Evolutionary conservation across 2,888 invertebrate species (phyloP).

Genomic region (Cataglyphis albicans): DNA sequence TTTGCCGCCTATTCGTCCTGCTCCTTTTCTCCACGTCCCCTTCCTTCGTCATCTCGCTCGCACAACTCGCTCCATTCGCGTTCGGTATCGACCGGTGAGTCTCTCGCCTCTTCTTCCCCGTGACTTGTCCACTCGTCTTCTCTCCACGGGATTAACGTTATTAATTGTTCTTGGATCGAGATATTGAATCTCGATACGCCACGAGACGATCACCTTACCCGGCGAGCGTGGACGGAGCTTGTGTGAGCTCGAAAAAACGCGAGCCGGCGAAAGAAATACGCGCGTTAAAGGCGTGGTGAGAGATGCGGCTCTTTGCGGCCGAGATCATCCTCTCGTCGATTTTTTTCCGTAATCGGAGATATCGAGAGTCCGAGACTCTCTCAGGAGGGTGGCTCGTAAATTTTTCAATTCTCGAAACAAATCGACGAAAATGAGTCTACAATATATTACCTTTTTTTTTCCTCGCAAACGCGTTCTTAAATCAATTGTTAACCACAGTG

Average conservation of each 20-base stretch:
- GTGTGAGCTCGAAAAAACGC: constrained; percentile 58
- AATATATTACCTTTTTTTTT: constrained; percentile 58
- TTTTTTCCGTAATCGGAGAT: constrained; percentile 45
- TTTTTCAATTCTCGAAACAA: constrained; percentile 63
- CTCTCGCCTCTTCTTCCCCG: constrained; percentile 4
- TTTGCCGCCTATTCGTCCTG: constrained; percentile 70
- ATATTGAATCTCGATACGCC: constrained; percentile 66
- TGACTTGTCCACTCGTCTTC: constrained; percentile 14
- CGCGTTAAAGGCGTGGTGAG: constrained; percentile 22
- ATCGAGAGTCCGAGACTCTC: constrained; percentile 29
- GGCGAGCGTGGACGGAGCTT: constrained; percentile 64
- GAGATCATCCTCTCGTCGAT: constrained; percentile 30
- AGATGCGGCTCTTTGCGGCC: constrained; percentile 14
- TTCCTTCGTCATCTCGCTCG: constrained; percentile 8
- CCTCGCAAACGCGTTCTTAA: constrained; percentile 28
- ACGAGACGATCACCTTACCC: constrained; percentile 68
- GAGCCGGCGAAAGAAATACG: constrained; percentile 26
- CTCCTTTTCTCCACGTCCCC: constrained; percentile 59
- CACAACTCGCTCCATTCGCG: constrained; percentile 27
- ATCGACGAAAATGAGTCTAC: constrained; percentile 55
- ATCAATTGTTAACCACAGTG: constrained; percentile 68
- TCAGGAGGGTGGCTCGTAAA: constrained; percentile 69
- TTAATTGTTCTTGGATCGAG: constrained; percentile 71
- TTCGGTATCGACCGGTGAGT: constrained; percentile 22
- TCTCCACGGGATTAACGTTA: constrained; percentile 60